Base-by-base conservation (phyloP, 2,888 invertebrate genomes). In the Drosophila suboccidentalis region DNA sequence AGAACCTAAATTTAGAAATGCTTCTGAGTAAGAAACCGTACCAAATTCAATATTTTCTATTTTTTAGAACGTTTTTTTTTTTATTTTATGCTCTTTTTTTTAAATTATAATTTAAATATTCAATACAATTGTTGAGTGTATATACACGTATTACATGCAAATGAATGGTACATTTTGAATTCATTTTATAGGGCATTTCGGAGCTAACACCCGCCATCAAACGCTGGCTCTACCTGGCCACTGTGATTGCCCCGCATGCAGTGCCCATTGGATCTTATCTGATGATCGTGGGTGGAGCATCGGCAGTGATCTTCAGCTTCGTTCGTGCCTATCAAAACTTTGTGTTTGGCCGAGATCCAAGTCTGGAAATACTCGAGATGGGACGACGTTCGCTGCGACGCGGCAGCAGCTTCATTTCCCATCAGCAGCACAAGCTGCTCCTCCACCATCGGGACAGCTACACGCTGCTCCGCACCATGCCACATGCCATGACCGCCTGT, bases 221-320 rank as follows among this genome's bases (percentile, higher is more conserved):
- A 89, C 94, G 96, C 22, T 97, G 96, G 96, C 95, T 97, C 19
- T 97, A 95, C 92, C 90, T 97, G 46, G 96, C 96, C 15, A 97
- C 97, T 2, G 96, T 96, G 0, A 94, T 97, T 71, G 96, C 95
- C 0, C 97, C 97, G 15, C 92, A 95, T 29, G 95, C 95, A 0
- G 95, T 94, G 17, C 96, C 97, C 0, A 87, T 95, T 13, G 92
- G 96, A 55, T 95, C 95, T 1, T 97, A 96, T 92, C 95, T 96
- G 29, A 94, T 95, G 91, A 96, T 97, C 67, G 92, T 95, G 54
- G 92, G 95, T 62, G 97, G 97, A 0, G 92, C 95, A 4, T 93
- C 95, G 50, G 94, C 95, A 26, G 93, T 97, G 22, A 93, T 95
- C 5, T 93, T 94, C 4, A 94, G 96, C 39, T 95, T 97, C 89